Percentiles rank a stretch among this genome's conserved stretches.
Conservation (phyloP, 1,140 invertebrate genomes). For the Philotrypesis tridentata region DNA sequence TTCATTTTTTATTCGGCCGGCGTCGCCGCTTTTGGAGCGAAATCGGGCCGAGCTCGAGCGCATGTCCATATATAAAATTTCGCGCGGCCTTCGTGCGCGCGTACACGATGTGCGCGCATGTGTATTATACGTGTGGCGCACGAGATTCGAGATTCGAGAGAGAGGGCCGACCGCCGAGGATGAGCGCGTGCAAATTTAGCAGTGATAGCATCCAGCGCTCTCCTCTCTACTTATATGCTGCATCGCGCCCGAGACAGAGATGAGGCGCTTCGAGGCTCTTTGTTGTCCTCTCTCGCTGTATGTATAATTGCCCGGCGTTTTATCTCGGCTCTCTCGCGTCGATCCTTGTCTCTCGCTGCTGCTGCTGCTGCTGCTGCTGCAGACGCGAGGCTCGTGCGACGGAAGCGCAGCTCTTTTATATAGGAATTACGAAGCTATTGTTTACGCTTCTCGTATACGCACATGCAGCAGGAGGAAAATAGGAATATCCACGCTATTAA, state of each 20-base stretch:
- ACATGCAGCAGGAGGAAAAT: not conserved
- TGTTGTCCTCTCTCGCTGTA: too few species aligned
- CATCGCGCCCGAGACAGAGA: too few species aligned
- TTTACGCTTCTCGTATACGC: too few species aligned
- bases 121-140: not conserved
- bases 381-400: too few species aligned
- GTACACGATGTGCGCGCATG: not conserved
- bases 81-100: not conserved
- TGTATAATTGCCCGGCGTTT: too few species aligned
- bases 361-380: too few species aligned
- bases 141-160: not conserved
- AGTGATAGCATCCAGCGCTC: constrained; percentile 29
- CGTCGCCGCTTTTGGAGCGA: constrained; percentile 6
- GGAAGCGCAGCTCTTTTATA: too few species aligned
- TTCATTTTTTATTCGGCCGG: not conserved
- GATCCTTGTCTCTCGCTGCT: too few species aligned
- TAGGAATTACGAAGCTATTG: too few species aligned
- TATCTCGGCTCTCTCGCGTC: too few species aligned
- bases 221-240: not conserved
- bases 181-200: constrained; percentile 39
- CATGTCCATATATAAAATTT: constrained; percentile 31
- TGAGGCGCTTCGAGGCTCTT: too few species aligned
- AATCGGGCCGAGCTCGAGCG: constrained; percentile 17
- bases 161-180: too few species aligned
- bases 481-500: constrained; percentile 6